These are phyloP conservation scores for Pantherophis vulpinus DNA, from an alignment of 2,797 vertebrate genomes.

Conservation along the genomic window DNA sequence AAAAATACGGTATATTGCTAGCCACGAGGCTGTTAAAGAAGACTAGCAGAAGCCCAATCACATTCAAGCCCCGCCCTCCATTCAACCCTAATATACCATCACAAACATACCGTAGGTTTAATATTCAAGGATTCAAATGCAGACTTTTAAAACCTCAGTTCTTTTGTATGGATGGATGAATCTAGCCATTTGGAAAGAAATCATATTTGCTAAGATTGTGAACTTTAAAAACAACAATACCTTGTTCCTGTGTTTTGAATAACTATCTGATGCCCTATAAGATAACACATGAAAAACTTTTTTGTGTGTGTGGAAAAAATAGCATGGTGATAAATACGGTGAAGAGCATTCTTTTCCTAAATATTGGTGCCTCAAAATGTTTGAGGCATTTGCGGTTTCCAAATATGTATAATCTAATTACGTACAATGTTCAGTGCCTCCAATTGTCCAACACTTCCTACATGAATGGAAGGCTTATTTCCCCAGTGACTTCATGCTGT, in stretches of 20 bases:
- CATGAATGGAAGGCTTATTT: neutral
- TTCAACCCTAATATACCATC: neutral
- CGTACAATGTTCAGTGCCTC: neutral
- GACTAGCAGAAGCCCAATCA: neutral
- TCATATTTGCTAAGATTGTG: neutral
- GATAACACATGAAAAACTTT: neutral
- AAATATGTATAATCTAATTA: neutral
- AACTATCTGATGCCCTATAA: neutral
- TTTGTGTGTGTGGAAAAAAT: neutral
- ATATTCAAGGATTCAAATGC: neutral
- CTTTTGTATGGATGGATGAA: neutral
- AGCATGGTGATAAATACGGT: neutral
- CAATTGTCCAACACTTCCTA: neutral
- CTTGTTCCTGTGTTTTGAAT: neutral
- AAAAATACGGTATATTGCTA: neutral
- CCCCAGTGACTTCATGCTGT: neutral
- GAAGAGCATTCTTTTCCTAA: neutral
- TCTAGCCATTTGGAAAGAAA: neutral
- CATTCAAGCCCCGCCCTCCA: neutral
- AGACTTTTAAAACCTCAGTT: neutral
- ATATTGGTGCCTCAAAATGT: neutral
- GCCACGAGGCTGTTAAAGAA: neutral
- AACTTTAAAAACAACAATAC: neutral
- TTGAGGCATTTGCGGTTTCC: neutral
- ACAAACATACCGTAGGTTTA: neutral